Base-by-base conservation (phyloP, 2,797 vertebrate genomes). In the Anas capensis region DNA sequence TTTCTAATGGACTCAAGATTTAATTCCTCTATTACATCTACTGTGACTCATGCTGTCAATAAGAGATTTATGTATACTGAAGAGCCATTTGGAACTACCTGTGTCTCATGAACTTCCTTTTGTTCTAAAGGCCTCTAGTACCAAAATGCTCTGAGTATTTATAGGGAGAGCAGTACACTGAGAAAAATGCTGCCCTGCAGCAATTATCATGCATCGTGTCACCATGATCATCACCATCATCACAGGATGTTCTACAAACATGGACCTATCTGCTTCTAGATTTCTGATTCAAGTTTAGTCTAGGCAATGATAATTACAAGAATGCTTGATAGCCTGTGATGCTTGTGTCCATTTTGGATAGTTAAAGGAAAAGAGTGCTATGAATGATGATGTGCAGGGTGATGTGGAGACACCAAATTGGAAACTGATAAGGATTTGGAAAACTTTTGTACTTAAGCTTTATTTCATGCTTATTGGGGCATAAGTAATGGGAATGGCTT, bases 31-130 rank as follows among this genome's bases (percentile, higher is more conserved):
- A 6, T 92, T 91, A 16, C 26, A 44, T 88, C 62, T 88, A 11
- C 80, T 42, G 87, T 95, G 93, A 97, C 70, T 97, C 93, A 96
- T 78, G 73, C 60, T 29, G 54, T 80, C 86, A 87, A 64, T 60
- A 62, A 51, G 73, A 89, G 60, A 6, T 53, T 76, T 73, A 34
- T 21, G 53, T 71, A 36, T 73, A 88, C 75, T 73, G 80, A 31
- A 76, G 69, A 94, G 82, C 53, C 75, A 90, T 38, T 82, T 90
- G 92, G 82, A 90, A 62, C 68, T 92, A 77, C 94, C 95, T 95
- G 77, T 82, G 94, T 87, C 94, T 88, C 90, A 85, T 21, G 66
- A 20, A 46, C 80, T 95, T 95, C 81, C 96, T 75, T 93, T 89
- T 91, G 73, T 87, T 51, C 34, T 57, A 60, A 82, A 65, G 73